Evolutionary conservation across 2,888 invertebrate species (phyloP).

Genomic region (Pristionchus fissidentatus): DNA sequence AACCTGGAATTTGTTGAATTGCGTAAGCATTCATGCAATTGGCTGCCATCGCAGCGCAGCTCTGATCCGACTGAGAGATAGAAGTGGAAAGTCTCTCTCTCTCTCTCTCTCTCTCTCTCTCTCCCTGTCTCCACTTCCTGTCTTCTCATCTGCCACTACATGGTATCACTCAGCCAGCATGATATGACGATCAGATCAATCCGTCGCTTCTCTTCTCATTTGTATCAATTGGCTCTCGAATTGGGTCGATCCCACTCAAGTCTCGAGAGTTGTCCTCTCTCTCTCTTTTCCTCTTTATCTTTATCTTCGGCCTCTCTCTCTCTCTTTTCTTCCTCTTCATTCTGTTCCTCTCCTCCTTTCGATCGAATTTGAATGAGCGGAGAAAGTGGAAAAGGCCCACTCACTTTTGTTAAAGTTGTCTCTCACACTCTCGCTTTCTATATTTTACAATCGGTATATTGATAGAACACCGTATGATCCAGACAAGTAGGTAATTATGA

Average conservation of each 20-base stretch:
- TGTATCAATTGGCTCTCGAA: constrained; percentile 39
- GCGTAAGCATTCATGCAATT: not conserved
- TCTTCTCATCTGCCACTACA: constrained; percentile 5
- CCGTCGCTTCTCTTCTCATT: not conserved
- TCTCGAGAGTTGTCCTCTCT: constrained; percentile 9
- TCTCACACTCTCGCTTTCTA: constrained; percentile 33
- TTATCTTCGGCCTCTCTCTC: constrained; percentile 18
- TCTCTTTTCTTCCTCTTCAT: not conserved
- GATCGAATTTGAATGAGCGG: constrained; percentile 25
- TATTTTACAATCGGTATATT: too few species aligned
- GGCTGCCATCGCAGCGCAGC: constrained; percentile 5
- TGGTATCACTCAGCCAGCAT: not conserved
- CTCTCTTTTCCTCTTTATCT: constrained; percentile 33
- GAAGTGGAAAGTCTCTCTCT: constrained; percentile 19
- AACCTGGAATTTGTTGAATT: not conserved
- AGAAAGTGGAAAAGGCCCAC: constrained; percentile 34
- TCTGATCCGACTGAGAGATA: constrained; percentile 4
- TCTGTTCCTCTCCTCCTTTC: constrained; percentile 43
- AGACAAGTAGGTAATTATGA: too few species aligned
- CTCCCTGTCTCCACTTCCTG: not conserved
- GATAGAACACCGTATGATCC: too few species aligned
- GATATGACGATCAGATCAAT: constrained; percentile 5
- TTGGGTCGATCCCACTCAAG: constrained; percentile 29
- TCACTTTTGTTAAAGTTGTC: constrained; percentile 40
- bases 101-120: not conserved